phyloP scores from a whole-genome alignment of 2,888 invertebrate genomes.

The Stenodema calcarata region DNA sequence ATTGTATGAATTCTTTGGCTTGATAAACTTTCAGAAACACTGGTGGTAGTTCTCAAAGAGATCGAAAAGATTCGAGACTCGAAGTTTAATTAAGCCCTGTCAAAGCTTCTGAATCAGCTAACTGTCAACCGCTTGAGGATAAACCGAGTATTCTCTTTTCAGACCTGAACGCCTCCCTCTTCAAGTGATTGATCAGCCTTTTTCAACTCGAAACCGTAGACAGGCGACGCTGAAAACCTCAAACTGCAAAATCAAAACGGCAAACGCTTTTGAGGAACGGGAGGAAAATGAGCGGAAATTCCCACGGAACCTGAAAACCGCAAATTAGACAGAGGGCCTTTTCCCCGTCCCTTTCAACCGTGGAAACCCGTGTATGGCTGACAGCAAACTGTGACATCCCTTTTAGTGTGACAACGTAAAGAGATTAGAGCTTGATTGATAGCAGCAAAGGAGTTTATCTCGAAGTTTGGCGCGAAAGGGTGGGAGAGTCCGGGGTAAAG shows the following conservation, averaged over 20 bases:
- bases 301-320: neutral
- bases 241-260: neutral
- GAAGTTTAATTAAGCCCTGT: neutral
- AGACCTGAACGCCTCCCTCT: neutral
- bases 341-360: neutral
- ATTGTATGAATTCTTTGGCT: neutral
- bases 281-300: neutral
- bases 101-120: neutral
- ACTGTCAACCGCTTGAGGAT: neutral
- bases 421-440: slow-evolving; percentile 42
- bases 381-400: slow-evolving; percentile 41
- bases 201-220: neutral
- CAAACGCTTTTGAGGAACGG: neutral
- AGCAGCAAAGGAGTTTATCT: slow-evolving; percentile 43
- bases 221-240: neutral
- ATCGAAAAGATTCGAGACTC: neutral
- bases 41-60: neutral
- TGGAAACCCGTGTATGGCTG: slow-evolving; percentile 23
- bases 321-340: slow-evolving; percentile 15
- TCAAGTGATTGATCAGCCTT: neutral
- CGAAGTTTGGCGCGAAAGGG: slow-evolving; percentile 26
- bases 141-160: neutral
- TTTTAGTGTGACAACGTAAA: slow-evolving; percentile 28
- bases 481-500: neutral
- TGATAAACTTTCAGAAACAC: neutral